Conservation (phyloP, 2,797 vertebrate species). For the Margarornis squamiger region DNA sequence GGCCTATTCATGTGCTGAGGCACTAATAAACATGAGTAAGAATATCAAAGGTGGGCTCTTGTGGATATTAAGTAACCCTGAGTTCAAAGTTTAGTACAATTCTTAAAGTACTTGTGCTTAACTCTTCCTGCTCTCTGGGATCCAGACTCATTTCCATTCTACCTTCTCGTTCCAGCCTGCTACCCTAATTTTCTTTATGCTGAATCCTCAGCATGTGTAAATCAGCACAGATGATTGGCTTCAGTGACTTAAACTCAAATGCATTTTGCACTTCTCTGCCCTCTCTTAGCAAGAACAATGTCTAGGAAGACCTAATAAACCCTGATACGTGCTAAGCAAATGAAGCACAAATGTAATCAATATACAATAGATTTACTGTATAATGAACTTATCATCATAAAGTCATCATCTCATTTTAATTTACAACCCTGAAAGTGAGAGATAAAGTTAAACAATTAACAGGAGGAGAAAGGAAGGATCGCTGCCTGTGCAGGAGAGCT, state of each 20-base stretch:
- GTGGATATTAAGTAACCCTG: not conserved
- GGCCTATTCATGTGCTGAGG: rapidly evolving
- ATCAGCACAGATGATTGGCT: not conserved
- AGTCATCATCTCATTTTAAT: conserved; percentile 49
- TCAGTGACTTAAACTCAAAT: not conserved
- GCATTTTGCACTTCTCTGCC: not conserved
- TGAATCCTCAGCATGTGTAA: not conserved
- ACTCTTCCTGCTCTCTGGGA: not conserved
- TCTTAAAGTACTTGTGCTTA: not conserved
- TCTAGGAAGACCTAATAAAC: conserved; percentile 45
- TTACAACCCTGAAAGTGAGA: conserved; percentile 49
- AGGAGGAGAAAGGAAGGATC: not conserved
- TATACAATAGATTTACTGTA: conserved; percentile 31
- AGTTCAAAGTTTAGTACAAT: not conserved
- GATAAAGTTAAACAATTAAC: conserved; percentile 57
- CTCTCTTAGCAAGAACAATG: conserved; percentile 37
- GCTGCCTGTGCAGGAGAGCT: not conserved
- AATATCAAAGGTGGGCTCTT: not conserved
- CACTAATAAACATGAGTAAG: not conserved
- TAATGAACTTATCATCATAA: conserved; percentile 59
- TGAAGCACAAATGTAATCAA: conserved; percentile 49
- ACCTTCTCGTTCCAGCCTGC: not conserved
- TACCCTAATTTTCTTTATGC: not conserved
- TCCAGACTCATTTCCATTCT: not conserved
- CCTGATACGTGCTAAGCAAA: conserved; percentile 31